phyloP scores from a whole-genome alignment of 2,113 vertebrate genomes.

The Halcyon senegalensis region DNA sequence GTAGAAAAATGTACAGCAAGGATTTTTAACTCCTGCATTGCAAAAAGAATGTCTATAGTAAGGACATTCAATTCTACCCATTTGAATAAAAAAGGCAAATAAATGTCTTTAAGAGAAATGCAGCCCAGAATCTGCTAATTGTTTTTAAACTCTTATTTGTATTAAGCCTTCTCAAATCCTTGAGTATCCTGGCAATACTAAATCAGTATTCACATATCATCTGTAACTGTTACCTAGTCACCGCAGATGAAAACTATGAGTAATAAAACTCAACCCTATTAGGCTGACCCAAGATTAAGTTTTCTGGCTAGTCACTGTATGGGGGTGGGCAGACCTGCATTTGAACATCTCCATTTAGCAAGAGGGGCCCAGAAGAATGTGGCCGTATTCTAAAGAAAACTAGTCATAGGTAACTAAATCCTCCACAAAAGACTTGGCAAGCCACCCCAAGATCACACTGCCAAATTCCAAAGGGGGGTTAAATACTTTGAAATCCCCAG shows the following conservation, averaged over 20 bases:
- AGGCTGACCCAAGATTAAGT: slow-evolving; percentile 1
- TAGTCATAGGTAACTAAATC: slow-evolving; percentile 34
- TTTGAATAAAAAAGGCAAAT: background rate
- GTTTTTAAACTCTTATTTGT: slow-evolving; percentile 2
- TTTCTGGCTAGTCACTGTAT: background rate
- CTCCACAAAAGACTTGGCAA: slow-evolving; percentile 40
- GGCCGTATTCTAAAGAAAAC: slow-evolving; percentile 47
- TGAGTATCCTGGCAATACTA: background rate
- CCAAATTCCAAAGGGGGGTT: background rate
- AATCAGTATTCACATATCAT: background rate
- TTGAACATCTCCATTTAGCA: slow-evolving; percentile 45
- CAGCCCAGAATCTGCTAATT: background rate
- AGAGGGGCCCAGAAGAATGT: background rate
- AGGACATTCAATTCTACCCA: background rate
- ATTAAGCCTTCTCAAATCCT: background rate
- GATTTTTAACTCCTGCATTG: background rate
- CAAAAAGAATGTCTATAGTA: background rate
- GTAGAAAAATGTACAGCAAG: background rate
- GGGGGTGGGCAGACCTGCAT: background rate
- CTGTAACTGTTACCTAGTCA: background rate
- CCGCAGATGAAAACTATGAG: background rate
- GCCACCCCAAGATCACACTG: background rate
- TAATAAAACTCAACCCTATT: background rate
- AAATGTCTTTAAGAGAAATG: background rate
- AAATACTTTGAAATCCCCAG: background rate